A percentile compares a stretch with the other conserved stretches of the same genome.
These are phyloP conservation scores for Grammomys surdaster DNA, from an alignment of 2,113 vertebrate species.

Conservation along the genomic window DNA sequence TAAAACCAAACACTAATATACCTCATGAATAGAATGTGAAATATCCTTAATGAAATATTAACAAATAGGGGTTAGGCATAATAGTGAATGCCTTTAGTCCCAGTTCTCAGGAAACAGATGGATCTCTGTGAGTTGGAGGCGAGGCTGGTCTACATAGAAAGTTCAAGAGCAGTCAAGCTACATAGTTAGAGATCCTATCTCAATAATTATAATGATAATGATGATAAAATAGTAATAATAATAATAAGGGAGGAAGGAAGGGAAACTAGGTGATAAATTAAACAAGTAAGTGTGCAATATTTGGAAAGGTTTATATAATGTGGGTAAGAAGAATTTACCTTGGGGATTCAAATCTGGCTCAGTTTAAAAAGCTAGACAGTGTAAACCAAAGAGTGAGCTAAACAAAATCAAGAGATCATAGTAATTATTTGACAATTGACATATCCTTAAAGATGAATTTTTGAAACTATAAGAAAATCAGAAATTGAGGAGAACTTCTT, in stretches of 20 bases:
- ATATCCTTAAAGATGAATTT: neutral
- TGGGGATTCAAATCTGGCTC: neutral
- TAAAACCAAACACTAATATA: neutral
- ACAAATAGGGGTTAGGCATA: neutral
- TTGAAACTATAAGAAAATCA: neutral
- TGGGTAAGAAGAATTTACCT: neutral
- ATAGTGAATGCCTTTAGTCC: neutral
- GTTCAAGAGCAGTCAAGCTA: neutral
- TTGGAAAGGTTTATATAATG: neutral
- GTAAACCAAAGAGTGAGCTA: neutral
- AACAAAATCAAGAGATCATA: slow-evolving; percentile 1
- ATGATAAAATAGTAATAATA: too few relatives aligned
- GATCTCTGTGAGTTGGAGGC: neutral
- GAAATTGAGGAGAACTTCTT: neutral
- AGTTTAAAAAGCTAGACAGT: slow-evolving; percentile 15
- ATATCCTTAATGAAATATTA: neutral
- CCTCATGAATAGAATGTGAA: neutral
- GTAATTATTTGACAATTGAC: neutral
- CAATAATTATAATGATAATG: neutral
- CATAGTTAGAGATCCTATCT: neutral
- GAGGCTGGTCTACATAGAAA: neutral
- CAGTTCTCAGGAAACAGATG: neutral
- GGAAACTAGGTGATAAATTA: neutral
- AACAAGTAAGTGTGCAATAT: neutral
- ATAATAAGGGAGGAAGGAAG: neutral